Conservation (phyloP, 2,113 vertebrate genomes). For the Brachirus orientalis region DNA sequence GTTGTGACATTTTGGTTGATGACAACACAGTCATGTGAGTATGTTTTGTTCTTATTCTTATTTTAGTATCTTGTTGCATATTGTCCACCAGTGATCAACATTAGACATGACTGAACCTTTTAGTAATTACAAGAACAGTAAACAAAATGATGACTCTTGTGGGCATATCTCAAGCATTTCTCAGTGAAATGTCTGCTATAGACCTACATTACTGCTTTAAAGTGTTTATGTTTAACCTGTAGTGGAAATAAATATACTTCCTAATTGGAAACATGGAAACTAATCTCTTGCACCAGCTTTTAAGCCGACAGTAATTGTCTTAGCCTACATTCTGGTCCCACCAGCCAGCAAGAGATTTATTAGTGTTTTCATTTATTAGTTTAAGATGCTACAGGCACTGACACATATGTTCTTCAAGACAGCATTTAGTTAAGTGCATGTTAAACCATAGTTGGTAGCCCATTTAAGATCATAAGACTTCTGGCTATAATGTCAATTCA, state of each 20-base stretch:
- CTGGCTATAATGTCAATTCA: too few species aligned
- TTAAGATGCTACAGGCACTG: background rate
- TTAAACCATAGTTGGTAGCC: too few species aligned
- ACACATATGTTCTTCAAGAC: background rate
- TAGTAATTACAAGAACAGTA: too few species aligned
- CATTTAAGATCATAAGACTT: too few species aligned
- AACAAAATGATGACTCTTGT: too few species aligned
- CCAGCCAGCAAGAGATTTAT: constrained; percentile 14
- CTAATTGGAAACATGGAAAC: constrained; percentile 9
- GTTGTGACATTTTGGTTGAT: constrained; percentile 99
- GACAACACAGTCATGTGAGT: constrained; percentile 99
- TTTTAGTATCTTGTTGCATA: constrained; percentile 4
- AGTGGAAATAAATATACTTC: constrained; percentile 15
- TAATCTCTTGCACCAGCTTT: constrained; percentile 55
- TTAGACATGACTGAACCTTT: too few species aligned
- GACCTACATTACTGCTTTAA: background rate
- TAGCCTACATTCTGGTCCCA: constrained; percentile 73
- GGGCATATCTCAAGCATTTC: too few species aligned
- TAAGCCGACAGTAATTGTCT: constrained; percentile 71
- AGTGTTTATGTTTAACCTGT: constrained; percentile 8
- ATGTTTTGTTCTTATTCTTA: constrained; percentile 25
- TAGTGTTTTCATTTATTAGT: constrained; percentile 16
- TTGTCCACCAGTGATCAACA: too few species aligned
- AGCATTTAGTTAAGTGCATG: too few species aligned
- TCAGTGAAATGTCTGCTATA: too few species aligned